Conservation (phyloP, 2,113 vertebrate genomes). For the Indicator maculatus region DNA sequence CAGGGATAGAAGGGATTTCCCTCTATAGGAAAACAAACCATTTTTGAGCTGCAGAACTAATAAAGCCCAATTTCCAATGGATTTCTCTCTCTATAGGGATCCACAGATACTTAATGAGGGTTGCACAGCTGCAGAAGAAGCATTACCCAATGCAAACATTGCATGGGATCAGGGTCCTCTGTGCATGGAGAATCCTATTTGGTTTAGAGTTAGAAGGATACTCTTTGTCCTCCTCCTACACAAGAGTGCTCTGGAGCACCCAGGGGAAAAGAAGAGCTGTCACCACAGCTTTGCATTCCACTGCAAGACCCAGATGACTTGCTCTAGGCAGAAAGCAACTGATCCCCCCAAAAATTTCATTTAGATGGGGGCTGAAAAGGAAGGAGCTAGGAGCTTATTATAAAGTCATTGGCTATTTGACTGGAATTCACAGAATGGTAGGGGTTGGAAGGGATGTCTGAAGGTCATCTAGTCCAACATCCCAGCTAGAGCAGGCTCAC, state of each 20-base stretch:
- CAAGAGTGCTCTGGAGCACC: neutral
- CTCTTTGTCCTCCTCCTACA: neutral
- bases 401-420: neutral
- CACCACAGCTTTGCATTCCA: neutral
- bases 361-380: neutral
- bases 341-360: neutral
- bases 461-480: too few species aligned
- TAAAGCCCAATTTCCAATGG: neutral
- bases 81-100: neutral
- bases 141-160: neutral
- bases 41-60: neutral
- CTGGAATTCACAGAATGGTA: neutral
- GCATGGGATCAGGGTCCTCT: neutral
- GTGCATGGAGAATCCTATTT: rapidly evolving
- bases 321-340: neutral
- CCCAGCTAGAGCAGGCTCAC: too few species aligned
- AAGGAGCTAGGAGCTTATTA: neutral
- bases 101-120: neutral
- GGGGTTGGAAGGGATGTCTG: too few species aligned
- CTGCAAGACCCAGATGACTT: neutral
- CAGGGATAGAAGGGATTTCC: neutral
- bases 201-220: neutral
- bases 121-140: neutral
- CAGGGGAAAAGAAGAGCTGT: neutral
- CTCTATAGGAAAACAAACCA: neutral